Conservation (phyloP, 35 echinoderm and acorn worm genomes). For the Holothuria glaberrima region DNA sequence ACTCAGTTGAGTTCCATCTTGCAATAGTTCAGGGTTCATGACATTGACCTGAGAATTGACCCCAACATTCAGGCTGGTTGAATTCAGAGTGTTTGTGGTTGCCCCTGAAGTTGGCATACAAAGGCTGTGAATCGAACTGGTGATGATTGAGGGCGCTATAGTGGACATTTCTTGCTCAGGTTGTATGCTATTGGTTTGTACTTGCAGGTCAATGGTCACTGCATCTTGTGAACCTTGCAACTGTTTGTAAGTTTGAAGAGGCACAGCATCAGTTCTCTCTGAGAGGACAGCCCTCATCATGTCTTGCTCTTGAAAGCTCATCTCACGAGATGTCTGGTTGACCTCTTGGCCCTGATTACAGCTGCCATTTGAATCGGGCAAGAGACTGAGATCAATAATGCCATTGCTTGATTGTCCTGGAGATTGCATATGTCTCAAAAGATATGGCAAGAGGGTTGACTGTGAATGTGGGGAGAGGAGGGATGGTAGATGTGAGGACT, state of each 20-base stretch:
- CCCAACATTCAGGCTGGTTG: not conserved
- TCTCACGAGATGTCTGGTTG: conserved; percentile 21
- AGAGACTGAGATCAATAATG: conserved; percentile 11
- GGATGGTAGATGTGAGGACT: not conserved
- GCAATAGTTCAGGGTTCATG: not conserved
- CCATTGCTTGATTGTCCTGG: conserved; percentile 15
- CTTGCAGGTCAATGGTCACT: not conserved
- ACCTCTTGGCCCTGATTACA: conserved; percentile 26
- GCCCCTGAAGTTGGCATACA: conserved; percentile 4
- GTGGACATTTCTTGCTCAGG: not conserved
- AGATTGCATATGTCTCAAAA: conserved; percentile 39
- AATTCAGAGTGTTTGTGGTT: not conserved
- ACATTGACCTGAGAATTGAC: not conserved
- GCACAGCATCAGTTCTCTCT: not conserved
- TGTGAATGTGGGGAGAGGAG: conserved; percentile 39
- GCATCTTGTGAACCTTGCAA: not conserved
- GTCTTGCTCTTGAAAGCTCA: conserved; percentile 13
- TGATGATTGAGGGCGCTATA: conserved; percentile 43
- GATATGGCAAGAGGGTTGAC: conserved; percentile 40
- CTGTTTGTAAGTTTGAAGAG: conserved; percentile 2
- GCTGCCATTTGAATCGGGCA: not conserved
- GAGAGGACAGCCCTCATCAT: not conserved
- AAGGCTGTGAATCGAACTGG: conserved; percentile 44
- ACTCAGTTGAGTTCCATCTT: conserved; percentile 24
- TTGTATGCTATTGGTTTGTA: not conserved